Evolutionary conservation across 2,113 vertebrate genomes (phyloP), one percentile per base, ranked within the genome.

Genomic region (Oxyura jamaicensis): DNA sequence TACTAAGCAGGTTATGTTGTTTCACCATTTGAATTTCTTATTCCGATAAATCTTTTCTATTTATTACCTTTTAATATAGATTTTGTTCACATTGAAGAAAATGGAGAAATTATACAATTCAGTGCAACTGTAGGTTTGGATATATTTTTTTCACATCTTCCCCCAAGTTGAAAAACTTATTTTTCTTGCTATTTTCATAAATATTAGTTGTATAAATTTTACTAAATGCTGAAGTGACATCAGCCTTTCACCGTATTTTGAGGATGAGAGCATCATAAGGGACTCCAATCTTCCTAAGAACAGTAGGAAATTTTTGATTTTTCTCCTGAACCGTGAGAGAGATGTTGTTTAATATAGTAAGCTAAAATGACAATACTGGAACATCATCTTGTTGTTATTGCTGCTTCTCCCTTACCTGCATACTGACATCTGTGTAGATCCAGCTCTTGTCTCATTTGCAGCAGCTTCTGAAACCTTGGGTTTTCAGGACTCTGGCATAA

Each of bases 401-500:
- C 21, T 76, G 22, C 52, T 85, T 80, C 44, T 94, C 71, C 35
- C 31, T 88, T 75, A 68, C 60, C 83, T 95, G 65, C 73, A 39
- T 20, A 63, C 29, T 75, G 88, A 93, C 88, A 95, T 88, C 86
- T 94, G 94, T 66, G 71, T 28, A 81, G 39, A 81, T 33, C 7
- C 39, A 92, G 56, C 80, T 95, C 83, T 58, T 92, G 42, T 29
- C 73, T 97, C 91, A 89, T 91, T 95, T 94, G 46, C 83, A 94
- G 60, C 31, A 88, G 77, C 53, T 66, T 92, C 80, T 93, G 88
- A 91, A 95, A 75, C 29, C 39, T 11, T 9, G 62, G 22, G 20
- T 94, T 93, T 96, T 84, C 91, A 75, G 73, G 83, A 92, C 46
- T 90, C 56, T 94, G 94, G 91, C 80, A 91, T 81, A 84, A 95